Base-by-base conservation (phyloP, 1,140 invertebrate species). In the Dolichoris vasculosae region DNA sequence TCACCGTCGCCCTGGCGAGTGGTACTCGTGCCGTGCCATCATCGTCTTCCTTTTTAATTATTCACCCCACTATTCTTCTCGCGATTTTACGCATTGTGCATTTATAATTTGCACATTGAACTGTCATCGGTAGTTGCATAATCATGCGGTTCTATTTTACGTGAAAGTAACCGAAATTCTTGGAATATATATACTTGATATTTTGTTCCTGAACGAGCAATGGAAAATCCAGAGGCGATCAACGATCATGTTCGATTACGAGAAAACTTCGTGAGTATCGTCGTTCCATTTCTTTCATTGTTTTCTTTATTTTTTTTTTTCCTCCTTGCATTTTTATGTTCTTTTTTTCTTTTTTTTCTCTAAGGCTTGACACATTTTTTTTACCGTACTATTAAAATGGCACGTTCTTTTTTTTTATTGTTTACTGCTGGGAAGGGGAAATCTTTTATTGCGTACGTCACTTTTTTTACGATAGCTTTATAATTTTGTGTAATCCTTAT, bases 191-290 rank as follows among this genome's bases (percentile, higher is more conserved):
- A 69, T 43, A 40, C 32, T 23, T 67, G 11, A 63, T 67, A 17
- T 13, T 32, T 67, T 64, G 40, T 11, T 40, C n/a, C n/a, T n/a
- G n/a, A n/a, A n/a, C 0, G 11, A 86, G 86, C 23, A 75, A 92
- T 91, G 91, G 88, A 88, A 23, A 88, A 90, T 71, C 88, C 90
- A 78, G 87, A 89, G 82, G 69, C 84, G 11, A 88, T 85, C 85
- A 89, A 89, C 81, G 88, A 86, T 88, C 88, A 86, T 73, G 80
- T 89, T 64, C 38, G 84, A 7, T 82, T 89, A 40, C 82, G 91
- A 83, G 90, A 92, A 59, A 89, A 86, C 87, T 86, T 92, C 71
- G 90, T 91, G 86, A 90, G 90, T 91, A 78, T 73, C 26, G 0
- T 26, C 71, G 8, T 43, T 32, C 43, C 43, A 30, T 51, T 20